Evolutionary conservation across 2,113 vertebrate genomes (phyloP).

Genomic region (Clarias magur): DNA sequence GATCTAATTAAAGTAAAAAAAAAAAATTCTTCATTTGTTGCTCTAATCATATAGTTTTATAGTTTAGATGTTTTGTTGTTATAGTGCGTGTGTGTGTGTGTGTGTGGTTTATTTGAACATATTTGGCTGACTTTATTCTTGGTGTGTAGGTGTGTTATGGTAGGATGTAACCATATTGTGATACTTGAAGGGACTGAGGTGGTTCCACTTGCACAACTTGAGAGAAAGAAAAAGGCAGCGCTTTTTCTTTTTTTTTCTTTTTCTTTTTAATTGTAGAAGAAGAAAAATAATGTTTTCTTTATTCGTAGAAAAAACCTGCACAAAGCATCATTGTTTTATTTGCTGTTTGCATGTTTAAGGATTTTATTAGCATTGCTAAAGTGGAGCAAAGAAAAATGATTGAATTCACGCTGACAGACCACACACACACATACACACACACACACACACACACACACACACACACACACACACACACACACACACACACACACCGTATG

Average conservation of each 20-base stretch:
- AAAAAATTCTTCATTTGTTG: slow-evolving; percentile 16
- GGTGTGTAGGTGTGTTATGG: not conserved
- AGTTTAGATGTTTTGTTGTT: not conserved
- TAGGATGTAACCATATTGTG: not conserved
- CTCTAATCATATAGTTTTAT: not conserved
- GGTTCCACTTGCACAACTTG: not conserved
- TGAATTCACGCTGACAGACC: slow-evolving; percentile 10
- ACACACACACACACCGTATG: not conserved
- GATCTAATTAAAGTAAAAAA: slow-evolving; percentile 12
- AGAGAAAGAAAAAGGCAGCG: no score
- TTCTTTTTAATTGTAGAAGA: not conserved
- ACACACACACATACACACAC: slow-evolving; percentile 11
- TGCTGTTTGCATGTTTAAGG: not conserved
- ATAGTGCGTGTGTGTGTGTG: no score
- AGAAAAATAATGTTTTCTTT: not conserved
- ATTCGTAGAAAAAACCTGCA: not conserved
- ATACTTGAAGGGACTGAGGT: not conserved
- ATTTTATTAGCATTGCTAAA: not conserved
- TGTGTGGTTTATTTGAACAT: not conserved
- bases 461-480: not conserved
- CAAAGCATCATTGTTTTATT: not conserved
- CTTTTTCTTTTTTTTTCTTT: not conserved
- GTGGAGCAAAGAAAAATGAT: slow-evolving; percentile 10
- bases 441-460: not conserved
- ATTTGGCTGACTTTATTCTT: not conserved